Percentiles rank a stretch among this genome's conserved stretches.
phyloP scores from a whole-genome alignment of 1,140 invertebrate genomes.

The Metopolophium dirhodum region DNA sequence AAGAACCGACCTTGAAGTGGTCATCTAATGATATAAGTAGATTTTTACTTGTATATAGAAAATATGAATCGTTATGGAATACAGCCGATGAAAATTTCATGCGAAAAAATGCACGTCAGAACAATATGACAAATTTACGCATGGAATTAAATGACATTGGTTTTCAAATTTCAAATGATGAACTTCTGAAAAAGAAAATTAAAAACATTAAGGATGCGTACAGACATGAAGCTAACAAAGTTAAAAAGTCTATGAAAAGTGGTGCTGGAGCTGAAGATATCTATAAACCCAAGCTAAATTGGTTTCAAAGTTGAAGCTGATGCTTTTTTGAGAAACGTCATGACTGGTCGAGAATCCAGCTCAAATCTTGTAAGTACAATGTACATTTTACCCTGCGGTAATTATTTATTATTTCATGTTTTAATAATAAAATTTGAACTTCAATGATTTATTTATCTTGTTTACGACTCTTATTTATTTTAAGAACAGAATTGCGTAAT shows the following conservation, averaged over 20 bases:
- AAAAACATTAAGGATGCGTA: background rate
- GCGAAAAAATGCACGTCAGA: background rate
- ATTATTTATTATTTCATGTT: background rate
- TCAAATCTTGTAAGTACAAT: conserved; percentile 1
- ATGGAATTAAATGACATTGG: background rate
- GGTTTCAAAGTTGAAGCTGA: conserved; percentile 10
- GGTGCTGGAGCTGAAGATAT: background rate
- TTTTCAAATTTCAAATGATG: background rate
- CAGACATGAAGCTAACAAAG: background rate
- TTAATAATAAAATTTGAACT: no score
- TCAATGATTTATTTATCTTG: no score
- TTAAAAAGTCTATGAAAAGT: conserved; percentile 15
- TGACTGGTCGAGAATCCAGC: background rate
- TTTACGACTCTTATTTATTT: no score
- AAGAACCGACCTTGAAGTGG: background rate
- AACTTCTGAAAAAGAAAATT: background rate
- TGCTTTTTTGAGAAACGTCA: background rate
- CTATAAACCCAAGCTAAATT: conserved; percentile 2
- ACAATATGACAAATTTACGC: background rate
- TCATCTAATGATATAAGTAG: background rate
- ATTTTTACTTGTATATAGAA: background rate
- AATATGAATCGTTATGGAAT: background rate
- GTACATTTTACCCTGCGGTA: background rate
- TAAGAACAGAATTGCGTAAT: no score
- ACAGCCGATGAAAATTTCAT: background rate